These are phyloP conservation scores for Eucera pruinosa DNA, from an alignment of 2,888 invertebrate genomes.

Conservation along the genomic window DNA sequence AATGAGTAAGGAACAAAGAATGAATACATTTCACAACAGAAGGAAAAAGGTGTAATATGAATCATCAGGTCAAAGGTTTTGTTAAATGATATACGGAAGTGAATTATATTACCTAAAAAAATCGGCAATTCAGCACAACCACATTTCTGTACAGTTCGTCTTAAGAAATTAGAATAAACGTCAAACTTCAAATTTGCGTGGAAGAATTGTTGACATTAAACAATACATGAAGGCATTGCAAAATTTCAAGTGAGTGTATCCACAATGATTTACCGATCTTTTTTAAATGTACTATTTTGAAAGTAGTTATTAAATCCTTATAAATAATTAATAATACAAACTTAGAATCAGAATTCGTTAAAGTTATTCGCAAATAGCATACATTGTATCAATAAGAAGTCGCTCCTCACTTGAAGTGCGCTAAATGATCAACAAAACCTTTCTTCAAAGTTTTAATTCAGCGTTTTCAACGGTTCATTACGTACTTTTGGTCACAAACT, in stretches of 20 bases:
- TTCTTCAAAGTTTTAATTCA: conserved; percentile 15
- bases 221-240: conserved; percentile 29
- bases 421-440: conserved; percentile 33
- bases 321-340: conserved; percentile 21
- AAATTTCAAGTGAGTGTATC: conserved; percentile 13
- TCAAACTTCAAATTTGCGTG: conserved; percentile 35
- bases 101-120: conserved; percentile 45
- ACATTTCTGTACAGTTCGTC: conserved; percentile 38
- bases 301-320: background rate
- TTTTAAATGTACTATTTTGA: conserved; percentile 5
- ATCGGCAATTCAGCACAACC: conserved; percentile 34
- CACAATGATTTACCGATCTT: background rate
- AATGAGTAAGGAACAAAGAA: conserved; percentile 22
- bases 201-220: conserved; percentile 51
- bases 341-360: conserved; percentile 26
- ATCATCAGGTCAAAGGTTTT: conserved; percentile 38
- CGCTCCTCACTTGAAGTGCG: conserved; percentile 17
- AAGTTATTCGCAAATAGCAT: conserved; percentile 45
- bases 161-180: conserved; percentile 4
- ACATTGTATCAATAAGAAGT: conserved; percentile 41
- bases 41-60: conserved; percentile 37
- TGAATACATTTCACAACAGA: conserved; percentile 32
- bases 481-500: conserved; percentile 23
- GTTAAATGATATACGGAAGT: conserved; percentile 6
- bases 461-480: background rate